Evolutionary conservation across 2,113 vertebrate genomes (phyloP).

Genomic region (Notothenia coriiceps): DNA sequence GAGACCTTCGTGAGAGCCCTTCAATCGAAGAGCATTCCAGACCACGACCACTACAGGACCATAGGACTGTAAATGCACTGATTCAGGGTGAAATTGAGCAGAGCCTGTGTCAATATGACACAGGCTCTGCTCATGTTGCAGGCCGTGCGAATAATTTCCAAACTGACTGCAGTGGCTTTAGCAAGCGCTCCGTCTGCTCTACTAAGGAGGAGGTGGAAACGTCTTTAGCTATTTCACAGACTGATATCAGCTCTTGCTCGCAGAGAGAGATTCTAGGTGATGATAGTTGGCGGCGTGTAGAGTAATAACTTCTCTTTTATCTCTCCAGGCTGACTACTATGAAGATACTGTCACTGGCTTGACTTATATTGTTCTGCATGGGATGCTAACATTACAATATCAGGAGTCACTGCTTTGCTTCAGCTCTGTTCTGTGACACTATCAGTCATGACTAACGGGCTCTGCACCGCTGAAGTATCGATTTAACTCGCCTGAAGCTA

Average conservation of each 20-base stretch:
- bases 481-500: conserved; percentile 35
- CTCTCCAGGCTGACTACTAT: conserved; percentile 25
- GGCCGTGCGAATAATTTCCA: conserved; percentile 7
- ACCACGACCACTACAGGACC: conserved; percentile 12
- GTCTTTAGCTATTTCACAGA: conserved; percentile 8
- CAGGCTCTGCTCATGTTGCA: conserved; percentile 26
- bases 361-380: conserved; percentile 33
- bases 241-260: conserved; percentile 16
- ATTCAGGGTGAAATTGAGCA: neutral
- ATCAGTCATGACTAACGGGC: conserved; percentile 54
- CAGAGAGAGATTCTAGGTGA: conserved; percentile 5
- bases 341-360: conserved; percentile 41
- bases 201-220: neutral
- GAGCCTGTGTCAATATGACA: conserved; percentile 1
- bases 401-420: conserved; percentile 41
- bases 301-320: conserved; percentile 33
- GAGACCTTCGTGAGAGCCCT: conserved; percentile 45
- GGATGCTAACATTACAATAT: conserved; percentile 21
- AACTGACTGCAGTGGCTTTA: conserved; percentile 4
- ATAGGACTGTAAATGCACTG: conserved; percentile 4
- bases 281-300: conserved; percentile 1
- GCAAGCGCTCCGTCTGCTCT: neutral
- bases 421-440: conserved; percentile 18
- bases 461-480: conserved; percentile 46
- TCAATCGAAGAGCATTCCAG: conserved; percentile 52